Evolutionary conservation across 2,797 vertebrate genomes (phyloP), one percentile per base, ranked within the genome.

Genomic region (Takifugu ocellatus): DNA sequence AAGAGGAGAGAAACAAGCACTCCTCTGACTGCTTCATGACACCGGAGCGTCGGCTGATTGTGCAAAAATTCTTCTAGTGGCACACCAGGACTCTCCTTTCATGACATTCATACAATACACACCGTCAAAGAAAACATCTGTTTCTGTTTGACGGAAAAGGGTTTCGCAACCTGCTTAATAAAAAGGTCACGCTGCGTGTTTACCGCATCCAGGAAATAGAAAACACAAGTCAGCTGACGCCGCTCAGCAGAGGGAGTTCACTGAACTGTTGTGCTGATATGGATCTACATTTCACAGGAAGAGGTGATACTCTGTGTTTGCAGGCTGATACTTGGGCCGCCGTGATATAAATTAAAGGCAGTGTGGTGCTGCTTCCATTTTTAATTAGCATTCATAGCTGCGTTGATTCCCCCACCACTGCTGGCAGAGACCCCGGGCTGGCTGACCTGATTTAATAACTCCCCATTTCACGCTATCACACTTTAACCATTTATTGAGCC

Each of bases 361-460:
- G 9, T 29, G n/a, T 31, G 46, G 63, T 50, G 53, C 48, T 24
- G 7, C 51, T 61, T 67, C 59, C 65, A 44, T 51, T 39, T 46
- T 53, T 44, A 51, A 49, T 70, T 51, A 55, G 27, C 43, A 72
- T 78, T 68, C 65, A 72, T 45, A 25, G 21, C 33, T 50, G 16
- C 29, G 25, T 24, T 15, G 9, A 25, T 75, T 59, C 31, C 51
- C 62, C 63, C 46, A 16, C 15, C 24, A 61, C 25, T 14, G 1
- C 44, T 61, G 54, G 43, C 49, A 48, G 43, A 51, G 52, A 60
- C 0, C 33, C 16, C 54, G 48, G 46, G 24, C 39, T 44, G 51
- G 42, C 53, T 54, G 58, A 60, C 25, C 54, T 66, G 57, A 70
- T 69, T 66, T 43, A 48, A 55, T 5, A 50, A 24, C 31, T 51